phyloP scores from a whole-genome alignment of 2,113 vertebrate genomes.

The Varanus komodoensis region DNA sequence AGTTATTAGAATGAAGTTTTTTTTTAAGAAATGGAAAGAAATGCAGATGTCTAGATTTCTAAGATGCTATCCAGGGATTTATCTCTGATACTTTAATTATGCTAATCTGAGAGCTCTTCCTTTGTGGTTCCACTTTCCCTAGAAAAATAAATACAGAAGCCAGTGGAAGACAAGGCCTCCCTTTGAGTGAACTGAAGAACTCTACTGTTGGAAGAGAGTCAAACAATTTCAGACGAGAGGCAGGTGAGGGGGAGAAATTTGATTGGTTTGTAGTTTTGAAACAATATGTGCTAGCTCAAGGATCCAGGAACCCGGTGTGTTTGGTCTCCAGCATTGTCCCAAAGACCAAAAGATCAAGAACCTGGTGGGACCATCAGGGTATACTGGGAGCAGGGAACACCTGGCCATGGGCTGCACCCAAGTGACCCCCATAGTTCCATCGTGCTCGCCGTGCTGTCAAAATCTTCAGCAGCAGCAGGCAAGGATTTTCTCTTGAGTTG shows the following conservation, averaged over 20 bases:
- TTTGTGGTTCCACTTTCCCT: conserved; percentile 10
- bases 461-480: too few species aligned
- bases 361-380: too few species aligned
- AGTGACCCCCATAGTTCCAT: too few species aligned
- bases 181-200: neutral
- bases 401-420: too few species aligned
- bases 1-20: conserved; percentile 33
- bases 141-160: neutral
- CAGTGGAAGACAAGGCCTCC: rapidly evolving
- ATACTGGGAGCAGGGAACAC: too few species aligned
- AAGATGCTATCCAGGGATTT: conserved; percentile 24
- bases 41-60: conserved; percentile 22
- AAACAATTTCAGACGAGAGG: neutral
- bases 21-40: neutral
- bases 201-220: neutral
- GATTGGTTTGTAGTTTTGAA: neutral
- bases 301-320: too few species aligned
- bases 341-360: too few species aligned
- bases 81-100: neutral
- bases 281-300: too few species aligned
- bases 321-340: too few species aligned
- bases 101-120: neutral
- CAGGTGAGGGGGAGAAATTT: neutral
- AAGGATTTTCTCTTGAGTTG: too few species aligned
- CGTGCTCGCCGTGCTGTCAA: too few species aligned